Percentiles rank a stretch among this genome's conserved stretches.
Evolutionary conservation across 1,140 invertebrate genomes (phyloP).

Genomic region (Tetramorium parvispinum): DNA sequence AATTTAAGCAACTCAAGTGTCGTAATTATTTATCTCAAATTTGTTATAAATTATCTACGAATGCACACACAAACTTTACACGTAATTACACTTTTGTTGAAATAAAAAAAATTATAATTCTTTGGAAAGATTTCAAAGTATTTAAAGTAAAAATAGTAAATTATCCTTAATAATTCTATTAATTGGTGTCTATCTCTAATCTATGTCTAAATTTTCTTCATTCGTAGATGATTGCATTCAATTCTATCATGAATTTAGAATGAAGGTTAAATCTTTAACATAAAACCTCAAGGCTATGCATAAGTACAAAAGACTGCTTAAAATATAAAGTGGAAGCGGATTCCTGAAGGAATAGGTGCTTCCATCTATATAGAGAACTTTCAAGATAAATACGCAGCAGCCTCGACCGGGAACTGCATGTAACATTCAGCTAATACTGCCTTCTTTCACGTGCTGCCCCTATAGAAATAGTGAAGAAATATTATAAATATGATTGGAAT

Average conservation of each 20-base stretch:
- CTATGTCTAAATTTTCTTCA: neutral
- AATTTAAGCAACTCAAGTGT: neutral
- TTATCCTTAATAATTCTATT: neutral
- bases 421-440: neutral
- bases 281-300: neutral
- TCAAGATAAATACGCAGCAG: slow-evolving; percentile 3
- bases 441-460: slow-evolving; percentile 35
- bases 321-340: neutral
- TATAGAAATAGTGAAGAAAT: neutral
- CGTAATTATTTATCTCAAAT: neutral
- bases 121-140: neutral
- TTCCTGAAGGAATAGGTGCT: slow-evolving; percentile 29
- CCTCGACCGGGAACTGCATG: slow-evolving; percentile 7
- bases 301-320: neutral
- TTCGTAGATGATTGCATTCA: neutral
- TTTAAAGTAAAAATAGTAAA: neutral
- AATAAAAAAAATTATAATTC: slow-evolving; percentile 1
- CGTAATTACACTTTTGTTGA: neutral
- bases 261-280: neutral
- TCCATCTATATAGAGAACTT: slow-evolving; percentile 33
- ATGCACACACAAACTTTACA: neutral
- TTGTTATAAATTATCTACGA: neutral
- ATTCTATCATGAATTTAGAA: neutral
- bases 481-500: neutral
- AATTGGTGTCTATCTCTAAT: too few species aligned